Evolutionary conservation across 2,113 vertebrate genomes (phyloP), one percentile per base, ranked within the genome.

Genomic region (Limnothrissa miodon): DNA sequence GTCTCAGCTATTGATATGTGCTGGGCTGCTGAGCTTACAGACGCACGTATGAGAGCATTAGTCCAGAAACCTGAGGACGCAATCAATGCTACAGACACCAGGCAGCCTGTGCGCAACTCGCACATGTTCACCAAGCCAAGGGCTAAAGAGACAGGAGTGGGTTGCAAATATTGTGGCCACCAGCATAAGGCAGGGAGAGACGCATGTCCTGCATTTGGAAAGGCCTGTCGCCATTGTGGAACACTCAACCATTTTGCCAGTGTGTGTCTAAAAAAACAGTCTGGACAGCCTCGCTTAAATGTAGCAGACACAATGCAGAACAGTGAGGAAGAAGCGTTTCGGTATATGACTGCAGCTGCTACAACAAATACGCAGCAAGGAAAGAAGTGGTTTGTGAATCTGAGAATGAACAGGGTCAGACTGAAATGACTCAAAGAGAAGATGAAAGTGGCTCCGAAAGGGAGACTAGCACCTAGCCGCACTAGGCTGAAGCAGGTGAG

Each of bases 1-100:
- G 51, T 15, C 8, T 42, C 66, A 21, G 53, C 83, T 10, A 83
- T 81, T 80, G 82, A 85, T 46, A 74, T 81, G 23, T 88, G 85
- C 45, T 15, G 48, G 4, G 39, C 83, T n/a, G 74, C 84, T 5
- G 51, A 84, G 46, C 79, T 44, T 0, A 87, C 66, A 4, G 39
- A 80, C 21, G 62, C 2, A 5, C 29, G 9, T 4, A 70, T 70
- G 25, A 70, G 11, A 13, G 25, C n/a, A 5, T 9, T 62, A 23
- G 59, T 13, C 10, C 46, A 48, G 11, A 48, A 48, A 48, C 0
- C 46, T 11, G 46, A 48, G 0, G 46, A 48, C 8, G 11, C 23
- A 29, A 62, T n/a, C 1, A 4, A 62, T 9, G 23, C 59, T 9
- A 29, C 59, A 29, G n/a, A 29, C 25, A 13, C 1, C 15, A 10